Percentiles rank a stretch among this genome's conserved stretches.
Conservation (phyloP, 2,888 invertebrate genomes). For the Cerceris rybyensis region DNA sequence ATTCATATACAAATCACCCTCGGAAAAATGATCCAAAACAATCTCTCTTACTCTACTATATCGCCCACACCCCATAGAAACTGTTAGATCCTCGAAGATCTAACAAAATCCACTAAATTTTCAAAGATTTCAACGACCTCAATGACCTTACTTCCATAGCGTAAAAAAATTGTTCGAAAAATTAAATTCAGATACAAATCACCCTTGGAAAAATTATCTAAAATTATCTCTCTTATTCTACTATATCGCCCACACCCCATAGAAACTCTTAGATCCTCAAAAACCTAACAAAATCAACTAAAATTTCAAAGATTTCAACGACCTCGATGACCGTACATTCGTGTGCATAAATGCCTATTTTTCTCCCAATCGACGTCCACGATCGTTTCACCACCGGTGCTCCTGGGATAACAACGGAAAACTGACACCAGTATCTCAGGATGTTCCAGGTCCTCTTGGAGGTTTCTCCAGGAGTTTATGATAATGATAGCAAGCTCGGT, state of each 20-base stretch:
- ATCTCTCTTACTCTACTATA: too few species aligned
- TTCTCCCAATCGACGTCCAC: neutral
- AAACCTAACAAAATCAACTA: neutral
- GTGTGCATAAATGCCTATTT: too few species aligned
- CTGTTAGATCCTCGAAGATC: neutral
- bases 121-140: neutral
- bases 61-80: too few species aligned
- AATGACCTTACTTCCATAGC: too few species aligned
- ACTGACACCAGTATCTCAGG: constrained; percentile 28
- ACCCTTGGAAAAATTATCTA: too few species aligned
- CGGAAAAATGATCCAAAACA: too few species aligned
- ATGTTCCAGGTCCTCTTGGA: constrained; percentile 60
- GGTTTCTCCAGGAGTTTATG: constrained; percentile 60
- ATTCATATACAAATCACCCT: too few species aligned
- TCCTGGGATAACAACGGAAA: constrained; percentile 21
- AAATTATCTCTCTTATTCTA: too few species aligned
- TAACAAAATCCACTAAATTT: neutral
- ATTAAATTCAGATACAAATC: too few species aligned
- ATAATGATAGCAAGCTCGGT: constrained; percentile 64
- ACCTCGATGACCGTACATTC: neutral
- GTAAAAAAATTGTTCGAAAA: too few species aligned
- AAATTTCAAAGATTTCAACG: neutral
- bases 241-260: too few species aligned
- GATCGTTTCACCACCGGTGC: neutral
- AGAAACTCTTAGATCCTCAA: neutral